A percentile compares a stretch with the other conserved stretches of the same genome.
Conservation (phyloP, 1,140 invertebrate species). For the Lutraria rhynchaena region DNA sequence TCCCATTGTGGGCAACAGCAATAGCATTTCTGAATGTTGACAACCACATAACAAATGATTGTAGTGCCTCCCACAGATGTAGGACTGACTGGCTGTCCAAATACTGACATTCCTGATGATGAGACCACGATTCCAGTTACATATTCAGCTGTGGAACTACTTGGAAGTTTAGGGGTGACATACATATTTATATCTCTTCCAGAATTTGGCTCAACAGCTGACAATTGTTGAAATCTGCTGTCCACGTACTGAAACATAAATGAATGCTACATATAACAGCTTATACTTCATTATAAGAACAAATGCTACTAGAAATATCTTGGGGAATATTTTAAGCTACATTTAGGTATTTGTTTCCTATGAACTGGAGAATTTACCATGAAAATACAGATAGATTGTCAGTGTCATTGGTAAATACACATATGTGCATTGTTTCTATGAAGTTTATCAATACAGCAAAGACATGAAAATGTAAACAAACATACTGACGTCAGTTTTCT, state of each 20-base stretch:
- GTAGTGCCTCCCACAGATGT: not conserved
- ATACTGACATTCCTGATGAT: not conserved
- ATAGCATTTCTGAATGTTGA: not conserved
- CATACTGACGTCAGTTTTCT: too few relatives aligned
- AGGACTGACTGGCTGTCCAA: not conserved
- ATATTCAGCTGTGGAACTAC: not conserved
- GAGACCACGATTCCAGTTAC: not conserved
- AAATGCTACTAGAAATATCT: too few relatives aligned
- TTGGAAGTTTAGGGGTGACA: not conserved
- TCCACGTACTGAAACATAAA: not conserved
- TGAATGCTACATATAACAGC: too few relatives aligned
- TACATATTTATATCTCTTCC: not conserved
- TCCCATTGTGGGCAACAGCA: constrained; percentile 9
- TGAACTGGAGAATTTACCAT: too few relatives aligned
- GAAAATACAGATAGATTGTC: too few relatives aligned
- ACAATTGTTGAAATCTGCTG: not conserved
- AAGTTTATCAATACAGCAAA: too few relatives aligned
- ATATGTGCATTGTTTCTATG: too few relatives aligned
- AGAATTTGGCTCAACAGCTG: not conserved
- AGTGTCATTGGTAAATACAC: too few relatives aligned
- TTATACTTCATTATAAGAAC: too few relatives aligned
- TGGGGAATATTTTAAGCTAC: too few relatives aligned
- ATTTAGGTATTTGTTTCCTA: too few relatives aligned
- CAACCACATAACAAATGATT: not conserved
- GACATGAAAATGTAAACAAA: too few relatives aligned